phyloP scores from a whole-genome alignment of 2,888 invertebrate genomes.

The Pheosia tremula region DNA sequence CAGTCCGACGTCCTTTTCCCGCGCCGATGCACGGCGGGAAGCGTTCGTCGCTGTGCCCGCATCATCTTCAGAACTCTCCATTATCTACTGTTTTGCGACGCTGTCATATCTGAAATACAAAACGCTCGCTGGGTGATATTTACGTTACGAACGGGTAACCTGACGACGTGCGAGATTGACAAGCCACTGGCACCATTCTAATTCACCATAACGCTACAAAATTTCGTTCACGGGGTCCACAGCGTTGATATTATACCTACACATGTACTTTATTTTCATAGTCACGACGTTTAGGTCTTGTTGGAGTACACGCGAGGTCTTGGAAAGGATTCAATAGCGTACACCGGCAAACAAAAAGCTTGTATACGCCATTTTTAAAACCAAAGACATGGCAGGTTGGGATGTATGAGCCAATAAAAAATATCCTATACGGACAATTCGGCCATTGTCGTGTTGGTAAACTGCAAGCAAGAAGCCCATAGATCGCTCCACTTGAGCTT shows the following conservation, averaged over 20 bases:
- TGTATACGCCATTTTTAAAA: slow-evolving; percentile 87
- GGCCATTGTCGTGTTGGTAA: slow-evolving; percentile 85
- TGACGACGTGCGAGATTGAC: slow-evolving; percentile 83
- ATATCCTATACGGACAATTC: slow-evolving; percentile 81
- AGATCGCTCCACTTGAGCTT: slow-evolving; percentile 82
- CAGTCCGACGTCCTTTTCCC: slow-evolving; percentile 78
- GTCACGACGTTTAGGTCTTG: slow-evolving; percentile 77
- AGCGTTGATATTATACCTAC: slow-evolving; percentile 81
- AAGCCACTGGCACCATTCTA: slow-evolving; percentile 84
- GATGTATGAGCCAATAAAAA: slow-evolving; percentile 83
- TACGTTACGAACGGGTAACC: slow-evolving; percentile 81
- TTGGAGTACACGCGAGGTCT: slow-evolving; percentile 70
- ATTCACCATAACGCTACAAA: slow-evolving; percentile 83
- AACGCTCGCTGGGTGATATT: slow-evolving; percentile 80
- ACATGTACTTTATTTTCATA: slow-evolving; percentile 84
- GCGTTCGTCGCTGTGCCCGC: slow-evolving; percentile 81
- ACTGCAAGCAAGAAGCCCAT: slow-evolving; percentile 82
- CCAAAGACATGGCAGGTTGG: slow-evolving; percentile 84
- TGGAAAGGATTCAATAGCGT: slow-evolving; percentile 79
- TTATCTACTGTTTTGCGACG: slow-evolving; percentile 83
- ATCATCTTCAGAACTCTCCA: slow-evolving; percentile 84
- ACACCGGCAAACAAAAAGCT: slow-evolving; percentile 86
- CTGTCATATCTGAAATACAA: slow-evolving; percentile 83
- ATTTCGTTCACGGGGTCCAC: slow-evolving; percentile 79
- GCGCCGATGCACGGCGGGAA: slow-evolving; percentile 83